phyloP scores from a whole-genome alignment of 1,140 invertebrate species.

The Nasonia longicornis region DNA sequence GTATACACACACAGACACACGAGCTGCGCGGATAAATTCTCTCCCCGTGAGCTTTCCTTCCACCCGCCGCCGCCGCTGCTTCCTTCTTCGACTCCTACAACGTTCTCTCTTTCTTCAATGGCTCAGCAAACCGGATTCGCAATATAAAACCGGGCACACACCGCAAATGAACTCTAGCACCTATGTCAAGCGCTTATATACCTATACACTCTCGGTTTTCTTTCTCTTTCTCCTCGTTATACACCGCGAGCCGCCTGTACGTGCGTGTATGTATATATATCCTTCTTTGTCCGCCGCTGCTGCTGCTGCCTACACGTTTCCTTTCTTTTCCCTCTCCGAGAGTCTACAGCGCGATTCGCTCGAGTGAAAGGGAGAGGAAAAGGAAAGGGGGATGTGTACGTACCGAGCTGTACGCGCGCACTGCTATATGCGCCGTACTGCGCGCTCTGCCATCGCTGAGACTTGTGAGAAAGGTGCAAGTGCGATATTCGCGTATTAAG shows the following conservation, averaged over 20 bases:
- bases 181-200: background rate
- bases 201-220: background rate
- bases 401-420: background rate
- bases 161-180: conserved; percentile 24
- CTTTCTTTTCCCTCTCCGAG: conserved; percentile 42
- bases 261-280: background rate
- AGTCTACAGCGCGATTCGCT: conserved; percentile 39
- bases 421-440: background rate
- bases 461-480: conserved; percentile 59
- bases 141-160: background rate
- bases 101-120: conserved; percentile 44
- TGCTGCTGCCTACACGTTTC: conserved; percentile 50
- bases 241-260: background rate
- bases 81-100: conserved; percentile 8
- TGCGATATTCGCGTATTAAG: conserved; percentile 47
- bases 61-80: conserved; percentile 13
- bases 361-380: conserved; percentile 58
- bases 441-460: conserved; percentile 39
- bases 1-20: background rate
- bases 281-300: conserved; percentile 49
- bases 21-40: background rate
- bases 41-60: conserved; percentile 26
- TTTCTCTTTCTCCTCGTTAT: background rate
- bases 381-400: conserved; percentile 52
- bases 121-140: conserved; percentile 64